A percentile compares a stretch with the other conserved stretches of the same genome.
Conservation (phyloP, 1,140 invertebrate species). For the Monomorium pharaonis region DNA sequence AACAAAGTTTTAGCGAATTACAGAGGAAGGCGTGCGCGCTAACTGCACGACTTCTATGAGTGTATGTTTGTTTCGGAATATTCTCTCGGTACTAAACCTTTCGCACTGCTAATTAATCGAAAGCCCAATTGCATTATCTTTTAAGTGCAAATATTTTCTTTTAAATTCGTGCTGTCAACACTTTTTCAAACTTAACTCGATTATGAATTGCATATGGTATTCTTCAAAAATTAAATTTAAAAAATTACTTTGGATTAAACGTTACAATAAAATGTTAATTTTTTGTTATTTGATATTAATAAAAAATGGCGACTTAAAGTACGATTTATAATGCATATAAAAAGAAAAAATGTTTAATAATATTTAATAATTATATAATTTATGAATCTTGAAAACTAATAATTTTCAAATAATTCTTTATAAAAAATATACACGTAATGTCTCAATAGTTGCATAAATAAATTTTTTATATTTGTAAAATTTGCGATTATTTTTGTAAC, state of each 20-base stretch:
- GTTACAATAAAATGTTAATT: not conserved
- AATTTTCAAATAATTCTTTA: too few relatives aligned
- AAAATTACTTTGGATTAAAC: not conserved
- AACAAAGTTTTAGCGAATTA: constrained; percentile 50
- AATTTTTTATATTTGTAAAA: too few relatives aligned
- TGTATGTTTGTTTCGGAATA: constrained; percentile 25
- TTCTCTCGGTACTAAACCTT: not conserved
- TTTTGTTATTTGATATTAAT: not conserved
- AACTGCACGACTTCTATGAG: constrained; percentile 34
- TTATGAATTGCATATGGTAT: not conserved
- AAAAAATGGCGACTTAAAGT: too few relatives aligned
- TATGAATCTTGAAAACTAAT: too few relatives aligned
- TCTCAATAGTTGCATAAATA: too few relatives aligned
- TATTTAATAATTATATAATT: too few relatives aligned
- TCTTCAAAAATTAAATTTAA: not conserved
- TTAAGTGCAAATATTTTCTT: not conserved
- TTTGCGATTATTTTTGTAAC: not conserved
- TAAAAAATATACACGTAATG: too few relatives aligned
- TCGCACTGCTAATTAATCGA: constrained; percentile 33
- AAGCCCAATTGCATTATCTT: constrained; percentile 11
- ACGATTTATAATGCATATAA: too few relatives aligned
- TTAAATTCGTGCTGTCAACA: not conserved
- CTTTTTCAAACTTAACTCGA: not conserved
- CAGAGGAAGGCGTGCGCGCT: constrained; percentile 6
- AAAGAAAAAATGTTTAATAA: too few relatives aligned